phyloP scores from a whole-genome alignment of 2,113 vertebrate species.

The Zeus faber region DNA sequence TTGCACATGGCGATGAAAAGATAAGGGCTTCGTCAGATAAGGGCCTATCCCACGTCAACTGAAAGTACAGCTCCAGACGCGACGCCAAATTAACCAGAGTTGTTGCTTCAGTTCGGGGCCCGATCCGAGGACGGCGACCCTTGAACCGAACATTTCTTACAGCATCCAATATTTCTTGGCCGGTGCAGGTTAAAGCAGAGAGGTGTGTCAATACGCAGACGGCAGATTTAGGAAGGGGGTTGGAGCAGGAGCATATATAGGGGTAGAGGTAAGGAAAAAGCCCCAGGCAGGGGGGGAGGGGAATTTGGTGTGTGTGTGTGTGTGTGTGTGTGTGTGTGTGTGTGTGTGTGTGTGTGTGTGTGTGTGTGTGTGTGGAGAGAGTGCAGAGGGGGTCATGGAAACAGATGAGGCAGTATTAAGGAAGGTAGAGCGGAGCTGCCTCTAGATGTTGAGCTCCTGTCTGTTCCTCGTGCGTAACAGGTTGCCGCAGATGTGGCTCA shows the following conservation, averaged over 20 bases:
- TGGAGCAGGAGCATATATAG: conserved; percentile 32
- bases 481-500: conserved; percentile 15
- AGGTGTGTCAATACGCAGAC: conserved; percentile 33
- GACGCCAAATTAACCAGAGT: conserved; percentile 3
- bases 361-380: background rate
- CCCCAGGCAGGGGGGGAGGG: conserved; percentile 19
- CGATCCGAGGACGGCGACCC: background rate
- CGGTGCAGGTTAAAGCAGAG: conserved; percentile 27
- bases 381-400: conserved; percentile 36
- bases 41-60: conserved; percentile 29
- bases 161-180: conserved; percentile 20
- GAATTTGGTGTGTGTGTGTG: conserved; percentile 18
- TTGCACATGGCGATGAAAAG: background rate
- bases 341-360: conserved; percentile 2
- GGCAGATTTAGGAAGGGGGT: conserved; percentile 20
- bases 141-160: conserved; percentile 18
- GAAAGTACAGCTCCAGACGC: conserved; percentile 3
- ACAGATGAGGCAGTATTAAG: conserved; percentile 42
- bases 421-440: conserved; percentile 55
- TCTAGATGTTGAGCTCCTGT: conserved; percentile 30
- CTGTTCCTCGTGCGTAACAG: background rate
- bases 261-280: conserved; percentile 33
- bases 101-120: background rate
- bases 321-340: background rate
- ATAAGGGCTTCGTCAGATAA: conserved; percentile 17